Evolutionary conservation across 35 echinoderm and acorn worm genomes (phyloP), one percentile per base, ranked within the genome.

Genomic region (Ophioderma brevispina): DNA sequence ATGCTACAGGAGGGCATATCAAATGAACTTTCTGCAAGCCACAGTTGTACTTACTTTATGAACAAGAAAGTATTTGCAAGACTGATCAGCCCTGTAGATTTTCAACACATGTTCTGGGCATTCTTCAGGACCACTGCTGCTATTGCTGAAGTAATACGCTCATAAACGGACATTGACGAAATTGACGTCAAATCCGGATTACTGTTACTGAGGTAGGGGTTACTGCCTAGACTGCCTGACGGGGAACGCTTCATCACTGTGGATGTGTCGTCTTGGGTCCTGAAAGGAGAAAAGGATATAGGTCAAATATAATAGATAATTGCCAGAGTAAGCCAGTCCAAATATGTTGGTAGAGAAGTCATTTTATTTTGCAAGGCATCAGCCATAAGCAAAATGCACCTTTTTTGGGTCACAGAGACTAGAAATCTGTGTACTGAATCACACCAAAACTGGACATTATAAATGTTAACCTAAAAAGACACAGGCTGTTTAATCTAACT

Each of bases 41-140:
- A n/a, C n/a, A n/a, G n/a, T n/a, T n/a, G n/a, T n/a, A n/a, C n/a
- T 90, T 32, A 98, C 96, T 90, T 95, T 98, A 81, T 98, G 96
- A 35, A 98, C 87, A 32, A 98, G 91, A 87, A 98, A 98, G 75
- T 98, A 98, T 78, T 98, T 98, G 90, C 96, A 98, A 38, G 96
- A 92, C 78, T 95, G 96, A 63, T 98, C 96, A 1, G 96, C 77
- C 56, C 86, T 90, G 80, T 92, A 98, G 55, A 98, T 92, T 90
- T 98, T 98, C 81, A 98, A 79, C 11, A 98, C 96, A 43, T 95
- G 89, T 56, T 98, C 96, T 21, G 96, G 96, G 75, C 82, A 89
- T 42, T 98, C 91, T 32, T 75, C 88, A 76, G 78, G 80, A 0
- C 79, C 56, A 25, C 86, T 87, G 19, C 55, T 81, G n/a, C 76